phyloP scores from a whole-genome alignment of 2,113 vertebrate species.

The Nanger granti region DNA sequence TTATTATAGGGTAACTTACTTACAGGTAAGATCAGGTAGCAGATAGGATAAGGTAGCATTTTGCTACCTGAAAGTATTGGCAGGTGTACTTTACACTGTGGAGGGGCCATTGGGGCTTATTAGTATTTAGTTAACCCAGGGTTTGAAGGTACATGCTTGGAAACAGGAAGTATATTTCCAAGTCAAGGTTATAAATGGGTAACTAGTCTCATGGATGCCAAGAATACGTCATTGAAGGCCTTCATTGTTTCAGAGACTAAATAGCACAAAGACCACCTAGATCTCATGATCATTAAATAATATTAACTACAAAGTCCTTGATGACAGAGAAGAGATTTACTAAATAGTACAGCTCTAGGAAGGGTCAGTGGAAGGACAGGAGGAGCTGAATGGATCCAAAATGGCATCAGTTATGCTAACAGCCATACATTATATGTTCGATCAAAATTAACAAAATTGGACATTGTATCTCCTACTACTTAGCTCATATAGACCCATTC shows the following conservation, averaged over 20 bases:
- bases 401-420: not conserved
- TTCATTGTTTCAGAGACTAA: not conserved
- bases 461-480: not conserved
- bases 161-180: not conserved
- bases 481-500: not conserved
- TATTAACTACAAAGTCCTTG: not conserved
- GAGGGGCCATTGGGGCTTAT: not conserved
- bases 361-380: not conserved
- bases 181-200: not conserved
- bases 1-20: not conserved
- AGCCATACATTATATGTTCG: not conserved
- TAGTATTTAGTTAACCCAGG: not conserved
- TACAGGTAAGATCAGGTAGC: not conserved
- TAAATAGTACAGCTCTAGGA: not conserved
- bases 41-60: not conserved
- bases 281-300: not conserved
- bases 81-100: not conserved
- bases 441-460: constrained; percentile 6
- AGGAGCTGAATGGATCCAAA: not conserved
- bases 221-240: not conserved
- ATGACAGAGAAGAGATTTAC: not conserved
- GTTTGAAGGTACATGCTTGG: not conserved
- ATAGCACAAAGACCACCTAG: not conserved
- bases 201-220: not conserved
- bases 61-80: not conserved